These are phyloP conservation scores for Apamea sordens DNA, from an alignment of 2,888 invertebrate species.

Conservation along the genomic window DNA sequence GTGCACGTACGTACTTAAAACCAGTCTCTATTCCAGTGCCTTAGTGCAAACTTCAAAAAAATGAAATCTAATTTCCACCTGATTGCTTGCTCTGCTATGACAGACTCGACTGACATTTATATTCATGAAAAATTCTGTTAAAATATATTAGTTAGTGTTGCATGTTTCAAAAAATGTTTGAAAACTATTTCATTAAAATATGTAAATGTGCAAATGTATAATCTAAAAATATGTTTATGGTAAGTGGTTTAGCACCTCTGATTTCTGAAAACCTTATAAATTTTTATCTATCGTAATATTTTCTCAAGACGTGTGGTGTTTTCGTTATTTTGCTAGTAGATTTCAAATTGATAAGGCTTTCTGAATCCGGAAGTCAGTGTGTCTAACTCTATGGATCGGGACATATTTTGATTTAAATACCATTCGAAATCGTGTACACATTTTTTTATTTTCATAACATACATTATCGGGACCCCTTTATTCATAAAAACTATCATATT, in stretches of 20 bases:
- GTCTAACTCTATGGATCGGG: slow-evolving; percentile 34
- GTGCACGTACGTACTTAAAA: background rate
- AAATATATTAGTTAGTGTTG: background rate
- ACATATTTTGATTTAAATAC: slow-evolving; percentile 37
- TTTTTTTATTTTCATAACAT: slow-evolving; percentile 36
- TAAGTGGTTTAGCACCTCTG: background rate
- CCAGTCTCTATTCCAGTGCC: background rate
- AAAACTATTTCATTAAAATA: background rate
- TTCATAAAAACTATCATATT: slow-evolving; percentile 13
- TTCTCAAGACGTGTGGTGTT: background rate
- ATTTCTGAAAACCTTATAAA: slow-evolving; percentile 4
- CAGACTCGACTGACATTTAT: background rate
- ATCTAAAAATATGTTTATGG: background rate
- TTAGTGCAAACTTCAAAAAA: slow-evolving; percentile 32
- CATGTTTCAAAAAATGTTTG: background rate
- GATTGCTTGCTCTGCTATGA: background rate
- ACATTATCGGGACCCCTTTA: slow-evolving; percentile 34
- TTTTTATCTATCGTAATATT: background rate
- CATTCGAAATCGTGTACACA: slow-evolving; percentile 41
- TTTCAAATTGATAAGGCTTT: background rate
- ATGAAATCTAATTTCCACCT: background rate
- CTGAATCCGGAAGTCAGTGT: background rate
- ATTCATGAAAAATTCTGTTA: background rate
- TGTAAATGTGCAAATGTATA: slow-evolving; percentile 7
- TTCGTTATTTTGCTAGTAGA: background rate